Percentiles rank a stretch among this genome's conserved stretches.
These are phyloP conservation scores for Paramormyrops hopkinsi DNA, from an alignment of 2,797 vertebrate genomes.

Conservation along the genomic window DNA sequence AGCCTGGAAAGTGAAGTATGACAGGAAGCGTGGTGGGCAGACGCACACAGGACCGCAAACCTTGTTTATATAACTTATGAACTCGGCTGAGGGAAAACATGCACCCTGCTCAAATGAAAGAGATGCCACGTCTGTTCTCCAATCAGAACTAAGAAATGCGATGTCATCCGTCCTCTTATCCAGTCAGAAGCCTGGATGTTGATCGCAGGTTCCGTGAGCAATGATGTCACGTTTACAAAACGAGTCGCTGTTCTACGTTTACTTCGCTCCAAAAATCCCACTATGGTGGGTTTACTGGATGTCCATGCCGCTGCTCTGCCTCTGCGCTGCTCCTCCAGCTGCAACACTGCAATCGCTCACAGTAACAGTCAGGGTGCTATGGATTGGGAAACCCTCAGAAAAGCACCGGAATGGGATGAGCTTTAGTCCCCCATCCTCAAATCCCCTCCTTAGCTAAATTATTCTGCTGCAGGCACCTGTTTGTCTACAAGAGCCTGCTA, in stretches of 20 bases:
- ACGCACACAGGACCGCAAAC: conserved; percentile 21
- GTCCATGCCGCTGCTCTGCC: not conserved
- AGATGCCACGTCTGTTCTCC: conserved; percentile 57
- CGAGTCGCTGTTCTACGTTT: conserved; percentile 10
- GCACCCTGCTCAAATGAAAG: conserved; percentile 55
- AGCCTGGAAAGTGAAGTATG: conserved; percentile 93
- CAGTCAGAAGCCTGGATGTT: conserved; percentile 66
- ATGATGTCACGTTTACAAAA: conserved; percentile 74
- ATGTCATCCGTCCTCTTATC: conserved; percentile 71
- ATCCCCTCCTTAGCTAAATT: not conserved
- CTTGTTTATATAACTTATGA: conserved; percentile 47
- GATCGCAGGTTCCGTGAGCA: conserved; percentile 69
- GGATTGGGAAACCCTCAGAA: not conserved
- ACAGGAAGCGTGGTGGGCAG: conserved; percentile 71
- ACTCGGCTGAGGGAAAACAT: conserved; percentile 65
- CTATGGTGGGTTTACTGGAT: not conserved
- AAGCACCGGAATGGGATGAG: not conserved
- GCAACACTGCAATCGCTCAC: conserved; percentile 45
- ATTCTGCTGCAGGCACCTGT: not conserved
- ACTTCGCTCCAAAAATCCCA: not conserved
- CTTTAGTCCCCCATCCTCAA: not conserved
- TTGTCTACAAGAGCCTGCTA: not conserved
- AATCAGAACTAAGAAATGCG: conserved; percentile 70
- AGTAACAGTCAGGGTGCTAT: conserved; percentile 27
- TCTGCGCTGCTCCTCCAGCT: conserved; percentile 38